These are phyloP conservation scores for Oryzias woworae DNA, from an alignment of 2,113 vertebrate species.

Conservation along the genomic window DNA sequence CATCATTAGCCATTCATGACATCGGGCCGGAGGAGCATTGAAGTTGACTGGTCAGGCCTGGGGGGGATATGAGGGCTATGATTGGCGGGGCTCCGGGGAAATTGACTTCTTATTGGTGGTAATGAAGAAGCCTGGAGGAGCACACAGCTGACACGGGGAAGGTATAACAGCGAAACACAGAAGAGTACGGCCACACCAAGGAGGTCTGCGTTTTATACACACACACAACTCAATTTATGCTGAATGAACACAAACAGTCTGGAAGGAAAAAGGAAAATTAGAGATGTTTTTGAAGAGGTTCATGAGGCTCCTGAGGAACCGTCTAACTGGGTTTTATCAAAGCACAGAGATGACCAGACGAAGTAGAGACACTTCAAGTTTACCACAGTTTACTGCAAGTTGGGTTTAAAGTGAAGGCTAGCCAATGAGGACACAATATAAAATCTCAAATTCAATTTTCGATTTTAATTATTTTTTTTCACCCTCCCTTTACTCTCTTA, in stretches of 20 bases:
- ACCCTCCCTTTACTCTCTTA: too few species aligned
- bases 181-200: conserved; percentile 23
- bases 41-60: conserved; percentile 54
- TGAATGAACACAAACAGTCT: conserved; percentile 6
- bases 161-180: conserved; percentile 33
- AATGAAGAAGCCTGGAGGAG: conserved; percentile 59
- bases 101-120: conserved; percentile 61
- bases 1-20: conserved; percentile 64
- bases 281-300: conserved; percentile 1
- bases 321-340: background rate
- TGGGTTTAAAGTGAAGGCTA: too few species aligned
- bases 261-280: background rate
- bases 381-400: too few species aligned
- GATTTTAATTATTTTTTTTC: too few species aligned
- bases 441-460: too few species aligned
- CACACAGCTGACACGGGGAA: conserved; percentile 30
- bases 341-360: too few species aligned
- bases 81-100: conserved; percentile 62
- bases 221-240: conserved; percentile 17
- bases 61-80: conserved; percentile 52
- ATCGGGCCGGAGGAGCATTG: conserved; percentile 24
- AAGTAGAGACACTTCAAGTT: too few species aligned
- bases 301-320: background rate
- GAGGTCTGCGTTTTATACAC: conserved; percentile 8
- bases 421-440: too few species aligned